These are phyloP conservation scores for Ciona savignyi DNA, from an alignment of 23 tunicate species.

Conservation along the genomic window DNA sequence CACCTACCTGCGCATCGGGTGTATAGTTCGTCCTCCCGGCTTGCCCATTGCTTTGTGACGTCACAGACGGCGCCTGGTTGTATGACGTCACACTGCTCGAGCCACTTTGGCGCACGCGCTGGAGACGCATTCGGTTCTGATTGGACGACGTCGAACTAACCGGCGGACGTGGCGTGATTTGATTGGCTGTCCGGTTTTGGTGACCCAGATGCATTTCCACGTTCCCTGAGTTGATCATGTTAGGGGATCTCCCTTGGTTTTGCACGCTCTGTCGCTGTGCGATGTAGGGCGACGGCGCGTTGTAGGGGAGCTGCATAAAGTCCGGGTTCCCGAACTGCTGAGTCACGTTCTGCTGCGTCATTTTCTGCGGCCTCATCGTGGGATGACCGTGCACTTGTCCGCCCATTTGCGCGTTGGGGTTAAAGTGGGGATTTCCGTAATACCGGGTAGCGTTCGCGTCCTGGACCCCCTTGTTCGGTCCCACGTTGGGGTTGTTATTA, in stretches of 20 bases:
- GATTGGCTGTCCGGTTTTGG: neutral
- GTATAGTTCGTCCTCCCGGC: neutral
- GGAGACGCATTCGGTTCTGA: constrained; percentile 6
- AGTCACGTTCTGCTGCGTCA: neutral
- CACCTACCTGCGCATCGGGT: neutral
- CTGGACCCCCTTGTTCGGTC: neutral
- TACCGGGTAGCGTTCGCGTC: too few relatives aligned
- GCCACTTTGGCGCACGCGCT: neutral
- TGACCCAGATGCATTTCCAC: neutral
- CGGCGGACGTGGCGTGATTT: constrained; percentile 27
- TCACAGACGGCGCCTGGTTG: neutral
- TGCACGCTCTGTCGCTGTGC: neutral
- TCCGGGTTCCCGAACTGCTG: neutral
- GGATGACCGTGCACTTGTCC: neutral
- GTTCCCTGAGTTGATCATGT: neutral
- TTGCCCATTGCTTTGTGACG: neutral
- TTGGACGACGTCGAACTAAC: constrained; percentile 10
- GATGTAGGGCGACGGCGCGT: neutral
- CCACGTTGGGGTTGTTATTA: neutral
- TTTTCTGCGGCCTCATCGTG: neutral
- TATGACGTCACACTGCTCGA: neutral
- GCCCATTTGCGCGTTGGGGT: neutral
- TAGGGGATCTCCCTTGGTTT: constrained; percentile 3
- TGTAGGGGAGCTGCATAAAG: neutral
- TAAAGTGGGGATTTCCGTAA: neutral